Base-by-base conservation (phyloP, 2,113 vertebrate genomes). In the Ploceus nigricollis region DNA sequence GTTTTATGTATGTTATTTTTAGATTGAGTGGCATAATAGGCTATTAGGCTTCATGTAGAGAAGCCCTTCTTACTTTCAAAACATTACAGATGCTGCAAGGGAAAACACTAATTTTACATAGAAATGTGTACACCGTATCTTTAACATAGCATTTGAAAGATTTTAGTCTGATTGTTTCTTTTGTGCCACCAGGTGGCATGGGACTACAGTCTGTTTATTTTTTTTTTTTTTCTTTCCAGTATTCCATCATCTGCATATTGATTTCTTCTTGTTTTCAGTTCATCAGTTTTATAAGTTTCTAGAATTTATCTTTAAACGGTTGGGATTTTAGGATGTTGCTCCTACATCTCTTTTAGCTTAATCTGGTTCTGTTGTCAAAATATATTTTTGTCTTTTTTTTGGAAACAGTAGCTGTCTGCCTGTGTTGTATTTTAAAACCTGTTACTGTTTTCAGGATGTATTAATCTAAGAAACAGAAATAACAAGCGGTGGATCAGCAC, bases 181-280 rank as follows among this genome's bases (percentile, higher is more conserved):
- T 53, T 72, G 37, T 96, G 60, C 96, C 96, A 93, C 93, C 72
- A 96, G 97, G 65, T 95, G 97, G 94, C 95, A 89, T 40, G 72
- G 72, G 35, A 84, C 30, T 64, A 83, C 90, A 93, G 6, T 66
- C 37, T 61, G 30, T 53, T 80, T 8, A 0, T 31, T 25, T 56
- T 25, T 71, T 61, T 45, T 65, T 47, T 78, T 57, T 76, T 50
- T 2, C 6, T 69, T 54, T 44, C 24, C 6, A 30, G 33, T 39
- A 21, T 73, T 35, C 24, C 6, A 18, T 61, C 47, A 37, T 65
- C 57, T 86, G 65, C 30, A 18, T 87, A 40, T 64, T 50, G 35
- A 48, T 77, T 77, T 93, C 31, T 33, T 91, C 4, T 58, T 75
- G 4, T 31, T 75, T 63, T 56, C 7, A 6, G 33, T 47, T 81